A percentile compares a stretch with the other conserved stretches of the same genome.
phyloP scores from a whole-genome alignment of 30 jellyfish, hydroid and myxozoan species.

The Aurelia sp. region DNA sequence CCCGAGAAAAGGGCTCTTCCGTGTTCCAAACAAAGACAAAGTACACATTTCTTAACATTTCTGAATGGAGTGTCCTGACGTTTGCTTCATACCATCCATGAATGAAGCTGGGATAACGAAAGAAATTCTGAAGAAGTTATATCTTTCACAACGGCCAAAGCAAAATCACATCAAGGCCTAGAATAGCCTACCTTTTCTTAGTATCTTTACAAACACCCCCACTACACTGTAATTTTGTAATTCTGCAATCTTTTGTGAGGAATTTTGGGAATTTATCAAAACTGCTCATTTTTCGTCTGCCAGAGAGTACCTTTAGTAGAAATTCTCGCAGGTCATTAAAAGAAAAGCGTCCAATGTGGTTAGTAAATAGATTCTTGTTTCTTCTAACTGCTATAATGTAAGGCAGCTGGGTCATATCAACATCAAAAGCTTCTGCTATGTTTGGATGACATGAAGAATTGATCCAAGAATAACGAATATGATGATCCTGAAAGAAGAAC shows the following conservation, averaged over 20 bases:
- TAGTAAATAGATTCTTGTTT: constrained; percentile 15
- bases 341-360: constrained; percentile 55
- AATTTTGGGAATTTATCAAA: constrained; percentile 51
- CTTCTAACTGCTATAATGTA: constrained; percentile 51
- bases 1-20: too few relatives aligned
- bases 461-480: constrained; percentile 81
- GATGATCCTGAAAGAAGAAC: constrained; percentile 54
- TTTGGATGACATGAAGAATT: constrained; percentile 65
- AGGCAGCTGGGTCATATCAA: constrained; percentile 60
- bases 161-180: too few relatives aligned
- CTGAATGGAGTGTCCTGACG: too few relatives aligned
- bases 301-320: constrained; percentile 50
- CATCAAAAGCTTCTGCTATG: constrained; percentile 66
- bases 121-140: too few relatives aligned
- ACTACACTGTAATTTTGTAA: constrained; percentile 28
- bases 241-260: constrained; percentile 45
- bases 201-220: constrained; percentile 39
- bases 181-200: neutral
- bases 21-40: too few relatives aligned
- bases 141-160: too few relatives aligned
- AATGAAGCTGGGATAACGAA: too few relatives aligned
- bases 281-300: constrained; percentile 27
- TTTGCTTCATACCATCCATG: too few relatives aligned
- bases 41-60: too few relatives aligned
- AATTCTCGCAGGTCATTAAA: constrained; percentile 48